Base-by-base conservation (phyloP, 2,797 vertebrate genomes). In the Remorina albescens region DNA sequence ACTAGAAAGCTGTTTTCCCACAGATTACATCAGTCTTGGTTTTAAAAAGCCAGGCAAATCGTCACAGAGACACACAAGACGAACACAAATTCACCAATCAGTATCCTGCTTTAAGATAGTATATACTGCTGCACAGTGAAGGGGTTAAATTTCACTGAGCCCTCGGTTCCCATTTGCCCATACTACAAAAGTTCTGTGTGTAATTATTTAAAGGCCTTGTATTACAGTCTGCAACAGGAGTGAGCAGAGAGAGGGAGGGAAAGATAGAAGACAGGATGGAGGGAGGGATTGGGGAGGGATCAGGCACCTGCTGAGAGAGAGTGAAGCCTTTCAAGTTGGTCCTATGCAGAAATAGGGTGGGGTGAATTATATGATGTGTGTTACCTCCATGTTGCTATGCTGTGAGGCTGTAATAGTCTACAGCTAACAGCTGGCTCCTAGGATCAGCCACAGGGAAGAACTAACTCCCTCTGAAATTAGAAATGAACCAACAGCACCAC, bases 181-280 rank as follows among this genome's bases (percentile, higher is more conserved):
- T 80, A 83, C 67, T 78, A 54, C 83, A 82, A 75, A 77, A 81
- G 80, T 85, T 90, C 74, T 75, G 72, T 84, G 78, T 88, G 88
- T 86, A 89, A 91, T 92, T 90, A 93, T 92, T 92, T 83, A 91
- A 90, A 82, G 79, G 62, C 79, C 76, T 63, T 74, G 81, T 79
- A 85, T 87, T 87, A 78, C 70, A 83, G 73, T 70, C 69, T 76
- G 70, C 53, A 82, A 78, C 30, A 56, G 63, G 8, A 71, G 70
- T 4, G 23, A 74, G 50, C 26, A 58, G 19, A 70, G 39, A 56
- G 51, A 64, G 65, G 30, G 50, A 74, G 56, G 39, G 64, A 60
- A 26, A 30, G 51, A 66, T 39, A 39, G 63, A 61, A 46, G 61
- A 54, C 50, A 49, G 70, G 64, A 69, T 36, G 41, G 71, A 67